These are phyloP conservation scores for Ophion ellenae DNA, from an alignment of 2,888 invertebrate genomes.

Conservation along the genomic window DNA sequence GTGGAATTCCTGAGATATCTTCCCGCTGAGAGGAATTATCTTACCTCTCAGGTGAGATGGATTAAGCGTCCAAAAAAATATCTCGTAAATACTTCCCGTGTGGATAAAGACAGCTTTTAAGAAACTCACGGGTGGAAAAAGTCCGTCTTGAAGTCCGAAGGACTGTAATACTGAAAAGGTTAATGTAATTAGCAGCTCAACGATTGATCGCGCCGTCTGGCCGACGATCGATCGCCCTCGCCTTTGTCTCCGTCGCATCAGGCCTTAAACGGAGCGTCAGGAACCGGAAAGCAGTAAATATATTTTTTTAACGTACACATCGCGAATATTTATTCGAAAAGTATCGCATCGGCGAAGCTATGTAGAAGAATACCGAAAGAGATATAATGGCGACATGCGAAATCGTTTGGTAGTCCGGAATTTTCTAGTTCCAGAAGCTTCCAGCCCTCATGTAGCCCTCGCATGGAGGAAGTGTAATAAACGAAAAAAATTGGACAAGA, in stretches of 20 bases:
- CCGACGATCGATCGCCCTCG: too few relatives aligned
- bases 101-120: background rate
- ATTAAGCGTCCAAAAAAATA: background rate
- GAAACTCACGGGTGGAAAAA: background rate
- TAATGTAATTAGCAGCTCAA: conserved; percentile 2
- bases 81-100: background rate
- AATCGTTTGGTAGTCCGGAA: too few relatives aligned
- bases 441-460: too few relatives aligned
- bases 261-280: background rate
- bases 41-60: conserved; percentile 12
- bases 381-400: background rate
- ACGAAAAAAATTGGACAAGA: too few relatives aligned
- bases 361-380: conserved; percentile 43
- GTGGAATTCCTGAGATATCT: background rate
- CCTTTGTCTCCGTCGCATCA: too few relatives aligned
- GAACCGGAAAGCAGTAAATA: conserved; percentile 21
- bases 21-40: conserved; percentile 22
- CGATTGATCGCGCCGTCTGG: too few relatives aligned
- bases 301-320: conserved; percentile 40
- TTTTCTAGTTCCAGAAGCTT: too few relatives aligned
- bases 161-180: conserved; percentile 45
- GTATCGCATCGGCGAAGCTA: too few relatives aligned
- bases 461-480: too few relatives aligned
- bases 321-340: conserved; percentile 41
- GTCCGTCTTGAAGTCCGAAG: background rate